Conservation (phyloP, 2,797 vertebrate genomes). For the Leuciscus waleckii region DNA sequence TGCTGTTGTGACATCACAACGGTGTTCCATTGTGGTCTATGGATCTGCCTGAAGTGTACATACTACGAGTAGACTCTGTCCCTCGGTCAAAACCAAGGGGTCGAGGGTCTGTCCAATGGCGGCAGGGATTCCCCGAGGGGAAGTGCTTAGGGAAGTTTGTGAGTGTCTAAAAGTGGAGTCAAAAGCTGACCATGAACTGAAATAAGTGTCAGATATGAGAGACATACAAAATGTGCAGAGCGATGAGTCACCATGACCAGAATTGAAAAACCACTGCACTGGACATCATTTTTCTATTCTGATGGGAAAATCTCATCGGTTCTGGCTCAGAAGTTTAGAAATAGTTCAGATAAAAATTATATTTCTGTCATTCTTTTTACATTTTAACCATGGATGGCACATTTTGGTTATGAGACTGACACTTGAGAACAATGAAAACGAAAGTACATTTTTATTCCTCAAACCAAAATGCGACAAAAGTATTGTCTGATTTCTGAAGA, state of each 20-base stretch:
- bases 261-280: background rate
- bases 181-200: background rate
- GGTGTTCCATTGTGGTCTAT: background rate
- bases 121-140: no score
- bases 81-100: no score
- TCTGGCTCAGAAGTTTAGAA: background rate
- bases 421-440: background rate
- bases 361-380: background rate
- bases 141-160: no score
- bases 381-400: background rate
- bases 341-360: background rate
- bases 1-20: background rate
- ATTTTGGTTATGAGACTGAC: background rate
- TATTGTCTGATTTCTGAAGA: background rate
- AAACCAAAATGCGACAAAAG: background rate
- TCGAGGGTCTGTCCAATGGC: no score
- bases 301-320: background rate
- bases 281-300: conserved; percentile 5
- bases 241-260: background rate
- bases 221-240: background rate
- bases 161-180: no score
- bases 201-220: background rate
- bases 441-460: background rate
- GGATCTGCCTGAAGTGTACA: no score
- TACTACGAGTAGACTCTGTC: no score